Evolutionary conservation across 2,888 invertebrate genomes (phyloP).

Genomic region (Phragmatobia fuliginosa): DNA sequence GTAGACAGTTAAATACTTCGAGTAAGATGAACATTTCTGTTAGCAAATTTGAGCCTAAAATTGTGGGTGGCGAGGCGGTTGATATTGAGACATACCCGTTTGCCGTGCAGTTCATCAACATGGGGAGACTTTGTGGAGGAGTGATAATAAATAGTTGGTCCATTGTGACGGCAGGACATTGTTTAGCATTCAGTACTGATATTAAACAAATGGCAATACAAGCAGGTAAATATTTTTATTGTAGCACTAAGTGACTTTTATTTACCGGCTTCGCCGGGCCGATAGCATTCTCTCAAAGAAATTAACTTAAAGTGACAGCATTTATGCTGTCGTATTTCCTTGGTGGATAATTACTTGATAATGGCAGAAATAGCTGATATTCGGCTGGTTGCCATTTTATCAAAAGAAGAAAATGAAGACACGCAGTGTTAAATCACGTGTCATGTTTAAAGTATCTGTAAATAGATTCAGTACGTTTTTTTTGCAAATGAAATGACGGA

Average conservation of each 20-base stretch:
- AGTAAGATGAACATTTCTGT: neutral
- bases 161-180: slow-evolving; percentile 73
- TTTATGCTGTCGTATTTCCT: no score
- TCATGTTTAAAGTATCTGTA: neutral
- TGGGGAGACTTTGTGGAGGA: slow-evolving; percentile 67
- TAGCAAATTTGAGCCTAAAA: slow-evolving; percentile 37
- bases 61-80: slow-evolving; percentile 65
- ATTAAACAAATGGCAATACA: slow-evolving; percentile 61
- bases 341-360: no score
- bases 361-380: no score
- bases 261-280: no score
- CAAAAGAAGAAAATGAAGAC: no score
- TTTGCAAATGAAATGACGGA: neutral
- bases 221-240: slow-evolving; percentile 60
- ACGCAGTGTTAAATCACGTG: neutral
- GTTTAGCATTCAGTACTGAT: slow-evolving; percentile 63
- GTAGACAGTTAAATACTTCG: neutral
- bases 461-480: neutral
- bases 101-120: slow-evolving; percentile 66
- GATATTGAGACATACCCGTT: slow-evolving; percentile 59
- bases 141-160: slow-evolving; percentile 69
- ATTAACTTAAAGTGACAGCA: no score
- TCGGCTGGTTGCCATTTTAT: no score
- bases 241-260: neutral
- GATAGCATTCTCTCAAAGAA: no score